A percentile compares a stretch with the other conserved stretches of the same genome.
These are phyloP conservation scores for Agrotis exclamationis DNA, from an alignment of 2,888 invertebrate species.

Conservation along the genomic window DNA sequence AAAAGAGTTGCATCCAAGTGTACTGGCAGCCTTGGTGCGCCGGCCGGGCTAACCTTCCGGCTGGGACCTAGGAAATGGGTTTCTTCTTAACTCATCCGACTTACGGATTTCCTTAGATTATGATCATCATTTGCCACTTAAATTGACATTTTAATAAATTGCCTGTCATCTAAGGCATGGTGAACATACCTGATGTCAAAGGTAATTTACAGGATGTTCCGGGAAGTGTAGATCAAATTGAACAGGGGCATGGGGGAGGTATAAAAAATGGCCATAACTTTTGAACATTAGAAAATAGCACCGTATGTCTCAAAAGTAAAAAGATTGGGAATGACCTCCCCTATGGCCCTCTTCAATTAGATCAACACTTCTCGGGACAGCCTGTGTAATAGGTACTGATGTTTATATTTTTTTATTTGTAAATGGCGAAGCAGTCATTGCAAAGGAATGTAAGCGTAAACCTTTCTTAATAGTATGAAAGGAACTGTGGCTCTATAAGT, in stretches of 20 bases:
- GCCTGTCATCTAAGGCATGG: too few relatives aligned
- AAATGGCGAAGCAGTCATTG: not conserved
- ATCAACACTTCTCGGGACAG: too few relatives aligned
- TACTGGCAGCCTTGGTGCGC: slow-evolving; percentile 39
- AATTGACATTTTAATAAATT: not conserved
- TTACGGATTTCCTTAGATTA: slow-evolving; percentile 47
- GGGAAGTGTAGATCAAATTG: too few relatives aligned
- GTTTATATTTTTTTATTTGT: not conserved
- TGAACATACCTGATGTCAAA: too few relatives aligned
- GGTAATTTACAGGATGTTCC: too few relatives aligned
- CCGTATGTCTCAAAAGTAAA: too few relatives aligned
- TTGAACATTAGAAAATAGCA: too few relatives aligned
- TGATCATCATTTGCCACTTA: slow-evolving; percentile 24
- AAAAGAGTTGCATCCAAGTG: slow-evolving; percentile 52
- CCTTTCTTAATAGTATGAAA: not conserved
- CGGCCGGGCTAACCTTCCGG: slow-evolving; percentile 47
- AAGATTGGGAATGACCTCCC: too few relatives aligned
- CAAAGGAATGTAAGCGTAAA: not conserved
- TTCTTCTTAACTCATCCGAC: slow-evolving; percentile 42
- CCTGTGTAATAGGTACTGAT: too few relatives aligned
- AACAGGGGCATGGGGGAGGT: too few relatives aligned
- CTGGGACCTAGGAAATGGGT: slow-evolving; percentile 49
- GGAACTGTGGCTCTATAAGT: not conserved
- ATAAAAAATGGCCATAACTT: too few relatives aligned
- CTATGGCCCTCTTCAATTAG: too few relatives aligned